phyloP scores from a whole-genome alignment of 2,797 vertebrate genomes.

The Coendou prehensilis region DNA sequence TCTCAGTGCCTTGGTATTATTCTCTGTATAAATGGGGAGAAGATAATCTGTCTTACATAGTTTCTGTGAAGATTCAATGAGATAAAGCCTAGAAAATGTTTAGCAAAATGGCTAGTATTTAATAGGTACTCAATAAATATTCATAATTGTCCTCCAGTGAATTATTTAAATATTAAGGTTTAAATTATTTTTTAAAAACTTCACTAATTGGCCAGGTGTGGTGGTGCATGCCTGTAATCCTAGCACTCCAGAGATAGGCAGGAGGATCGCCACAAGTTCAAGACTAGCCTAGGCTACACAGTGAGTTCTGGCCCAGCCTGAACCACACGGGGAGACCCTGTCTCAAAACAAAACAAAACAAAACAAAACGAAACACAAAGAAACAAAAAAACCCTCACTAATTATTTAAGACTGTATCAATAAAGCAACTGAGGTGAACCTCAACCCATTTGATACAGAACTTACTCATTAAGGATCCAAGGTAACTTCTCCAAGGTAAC shows the following conservation, averaged over 20 bases:
- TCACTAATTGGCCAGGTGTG: background rate
- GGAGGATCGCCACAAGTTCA: background rate
- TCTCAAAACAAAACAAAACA: background rate
- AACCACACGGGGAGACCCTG: background rate
- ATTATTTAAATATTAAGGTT: constrained; percentile 51
- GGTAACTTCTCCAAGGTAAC: constrained; percentile 7
- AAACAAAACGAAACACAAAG: background rate
- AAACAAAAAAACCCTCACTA: background rate
- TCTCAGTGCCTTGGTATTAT: constrained; percentile 32
- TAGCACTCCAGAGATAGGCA: background rate
- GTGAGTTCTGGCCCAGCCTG: background rate
- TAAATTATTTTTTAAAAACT: constrained; percentile 30
- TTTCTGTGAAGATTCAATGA: constrained; percentile 59
- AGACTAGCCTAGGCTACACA: background rate
- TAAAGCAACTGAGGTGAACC: background rate
- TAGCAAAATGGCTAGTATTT: constrained; percentile 64
- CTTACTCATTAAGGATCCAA: constrained; percentile 32
- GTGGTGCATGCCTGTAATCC: background rate
- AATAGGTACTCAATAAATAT: constrained; percentile 50
- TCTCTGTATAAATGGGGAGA: constrained; percentile 40
- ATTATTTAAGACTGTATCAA: constrained; percentile 46
- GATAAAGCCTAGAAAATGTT: constrained; percentile 42
- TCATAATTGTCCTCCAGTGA: constrained; percentile 35
- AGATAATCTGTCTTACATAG: constrained; percentile 12
- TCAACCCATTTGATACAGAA: constrained; percentile 46